phyloP scores from a whole-genome alignment of 2,797 vertebrate species.

The Anisognathus igniventris region DNA sequence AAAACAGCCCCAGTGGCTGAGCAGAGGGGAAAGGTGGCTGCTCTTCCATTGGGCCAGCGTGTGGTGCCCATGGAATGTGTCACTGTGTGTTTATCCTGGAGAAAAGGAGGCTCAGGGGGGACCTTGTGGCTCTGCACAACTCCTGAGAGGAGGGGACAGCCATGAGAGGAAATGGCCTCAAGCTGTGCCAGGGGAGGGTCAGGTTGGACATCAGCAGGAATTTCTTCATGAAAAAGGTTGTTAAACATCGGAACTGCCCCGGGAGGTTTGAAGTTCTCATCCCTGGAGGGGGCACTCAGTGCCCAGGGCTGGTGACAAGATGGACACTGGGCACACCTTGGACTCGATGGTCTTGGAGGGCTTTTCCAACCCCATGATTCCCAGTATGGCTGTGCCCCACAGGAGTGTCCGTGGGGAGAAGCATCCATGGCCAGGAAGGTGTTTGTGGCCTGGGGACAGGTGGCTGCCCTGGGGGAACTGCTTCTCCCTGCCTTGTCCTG shows the following conservation, averaged over 20 bases:
- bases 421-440: not conserved
- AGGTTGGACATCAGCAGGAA: not conserved
- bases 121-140: rapidly evolving
- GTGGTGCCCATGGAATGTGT: too few species aligned
- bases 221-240: not conserved
- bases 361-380: not conserved
- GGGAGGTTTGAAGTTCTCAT: too few species aligned
- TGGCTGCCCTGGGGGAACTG: not conserved
- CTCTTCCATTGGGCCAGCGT: rapidly evolving
- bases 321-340: not conserved
- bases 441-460: not conserved
- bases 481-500: rapidly evolving
- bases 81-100: not conserved
- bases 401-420: not conserved
- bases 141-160: not conserved
- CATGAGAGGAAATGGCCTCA: rapidly evolving
- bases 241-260: rapidly evolving
- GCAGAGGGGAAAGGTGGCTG: not conserved
- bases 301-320: not conserved
- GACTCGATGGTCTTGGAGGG: rapidly evolving
- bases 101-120: not conserved
- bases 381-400: rapidly evolving
- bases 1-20: not conserved
- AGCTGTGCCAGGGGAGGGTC: rapidly evolving
- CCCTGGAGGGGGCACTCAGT: not conserved